Evolutionary conservation across 2,113 vertebrate genomes (phyloP), one percentile per base, ranked within the genome.

Genomic region (Suricata suricatta): DNA sequence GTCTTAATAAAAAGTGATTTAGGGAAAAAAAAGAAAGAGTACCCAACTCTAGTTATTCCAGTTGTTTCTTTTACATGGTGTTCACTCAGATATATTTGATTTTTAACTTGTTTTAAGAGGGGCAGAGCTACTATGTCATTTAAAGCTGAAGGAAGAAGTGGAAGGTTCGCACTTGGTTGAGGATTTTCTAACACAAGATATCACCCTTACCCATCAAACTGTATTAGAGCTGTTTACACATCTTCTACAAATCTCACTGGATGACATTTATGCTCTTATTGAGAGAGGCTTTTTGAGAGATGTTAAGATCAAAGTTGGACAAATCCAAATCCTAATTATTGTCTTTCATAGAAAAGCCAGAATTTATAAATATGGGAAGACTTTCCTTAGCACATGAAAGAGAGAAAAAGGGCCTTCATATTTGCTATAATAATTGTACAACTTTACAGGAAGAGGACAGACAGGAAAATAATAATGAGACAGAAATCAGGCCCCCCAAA

Each of bases 1-100:
- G 63, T 93, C 97, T 97, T 95, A 83, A 97, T 97, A 97, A 97
- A 98, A 97, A 96, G 50, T 93, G 68, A 77, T 92, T 95, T 94
- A 95, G 90, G 90, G 87, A 33, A 17, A 60, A 60, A 21, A 31
- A 81, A 87, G 57, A 97, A 88, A 79, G 41, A 74, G 25, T 17
- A 69, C n/a, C 50, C 79, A 92, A 89, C 12, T 84, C 25, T 17
- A 88, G 85, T 95, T 90, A 96, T 95, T 96, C 35, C 2, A 72
- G 68, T 93, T 93, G 95, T 87, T 95, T 93, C 69, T 95, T 88
- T 95, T 95, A 76, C 68, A 74, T 25, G 57, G 12, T 90, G 76
- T 77, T 96, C 93, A 83, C 90, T 83, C 91, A 74, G 66, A 96
- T 94, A 80, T 60, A 90, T 96, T 92, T 92, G 64, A 57, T 80